phyloP scores from a whole-genome alignment of 2,797 vertebrate genomes.

The Cyclura pinguis region DNA sequence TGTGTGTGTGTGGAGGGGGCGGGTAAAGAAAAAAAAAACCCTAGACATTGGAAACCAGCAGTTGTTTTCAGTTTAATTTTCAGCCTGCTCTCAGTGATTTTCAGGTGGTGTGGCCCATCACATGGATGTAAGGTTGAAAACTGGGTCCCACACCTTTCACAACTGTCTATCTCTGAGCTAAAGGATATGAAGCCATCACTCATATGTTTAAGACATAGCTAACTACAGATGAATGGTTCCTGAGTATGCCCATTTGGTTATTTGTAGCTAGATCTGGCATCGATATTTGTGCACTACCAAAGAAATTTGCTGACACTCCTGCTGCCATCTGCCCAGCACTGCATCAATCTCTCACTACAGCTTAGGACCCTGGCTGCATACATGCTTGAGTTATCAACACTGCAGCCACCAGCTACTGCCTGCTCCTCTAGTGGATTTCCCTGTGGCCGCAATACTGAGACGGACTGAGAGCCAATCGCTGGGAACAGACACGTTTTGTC shows the following conservation, averaged over 20 bases:
- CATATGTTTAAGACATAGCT: too few species aligned
- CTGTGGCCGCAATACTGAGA: neutral
- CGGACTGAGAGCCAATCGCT: too few species aligned
- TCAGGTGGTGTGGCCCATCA: too few species aligned
- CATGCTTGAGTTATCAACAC: neutral
- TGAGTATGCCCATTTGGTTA: neutral
- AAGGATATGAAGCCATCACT: too few species aligned
- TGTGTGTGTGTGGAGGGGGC: too few species aligned
- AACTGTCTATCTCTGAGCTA: too few species aligned
- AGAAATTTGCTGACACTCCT: neutral
- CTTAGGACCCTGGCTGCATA: neutral
- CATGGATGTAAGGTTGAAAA: too few species aligned
- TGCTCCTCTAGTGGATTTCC: neutral
- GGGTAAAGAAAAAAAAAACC: too few species aligned
- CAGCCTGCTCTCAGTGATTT: too few species aligned
- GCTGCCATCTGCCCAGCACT: neutral
- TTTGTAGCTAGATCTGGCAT: neutral
- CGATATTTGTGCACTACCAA: neutral
- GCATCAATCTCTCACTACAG: neutral
- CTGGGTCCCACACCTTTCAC: too few species aligned
- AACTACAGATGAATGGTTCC: neutral
- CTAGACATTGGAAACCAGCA: too few species aligned
- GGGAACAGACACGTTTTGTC: neutral
- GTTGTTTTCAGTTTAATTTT: too few species aligned
- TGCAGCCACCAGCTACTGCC: neutral